A percentile compares a stretch with the other conserved stretches of the same genome.
These are phyloP conservation scores for Trichosurus vulpecula DNA, from an alignment of 2,797 vertebrate species.

Conservation along the genomic window DNA sequence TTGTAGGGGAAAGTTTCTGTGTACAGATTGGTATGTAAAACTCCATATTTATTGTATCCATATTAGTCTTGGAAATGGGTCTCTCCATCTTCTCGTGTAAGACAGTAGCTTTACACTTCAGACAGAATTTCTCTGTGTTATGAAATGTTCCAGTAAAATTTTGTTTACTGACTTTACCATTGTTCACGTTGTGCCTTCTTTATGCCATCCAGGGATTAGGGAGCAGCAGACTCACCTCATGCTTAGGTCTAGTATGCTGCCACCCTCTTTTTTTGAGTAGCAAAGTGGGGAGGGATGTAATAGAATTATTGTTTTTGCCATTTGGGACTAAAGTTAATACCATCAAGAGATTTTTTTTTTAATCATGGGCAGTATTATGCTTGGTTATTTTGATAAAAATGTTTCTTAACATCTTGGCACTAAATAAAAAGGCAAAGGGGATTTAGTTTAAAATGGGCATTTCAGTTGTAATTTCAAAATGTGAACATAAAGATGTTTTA, in stretches of 20 bases:
- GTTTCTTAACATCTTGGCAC: background rate
- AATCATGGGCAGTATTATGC: background rate
- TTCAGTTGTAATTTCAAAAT: background rate
- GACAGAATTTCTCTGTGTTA: constrained; percentile 94
- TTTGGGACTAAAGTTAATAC: background rate
- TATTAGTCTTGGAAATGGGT: constrained; percentile 95
- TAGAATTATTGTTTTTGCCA: background rate
- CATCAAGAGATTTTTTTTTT: background rate
- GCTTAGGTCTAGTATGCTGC: background rate
- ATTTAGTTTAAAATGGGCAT: background rate
- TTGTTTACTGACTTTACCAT: constrained; percentile 94
- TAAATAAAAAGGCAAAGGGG: constrained; percentile 39
- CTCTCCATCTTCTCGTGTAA: constrained; percentile 92
- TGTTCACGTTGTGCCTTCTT: constrained; percentile 81
- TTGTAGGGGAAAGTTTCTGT: constrained; percentile 94
- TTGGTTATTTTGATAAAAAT: background rate
- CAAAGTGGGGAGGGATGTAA: background rate
- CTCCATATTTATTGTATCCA: constrained; percentile 99
- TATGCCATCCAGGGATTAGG: constrained; percentile 26
- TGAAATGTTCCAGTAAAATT: constrained; percentile 97
- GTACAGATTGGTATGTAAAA: constrained; percentile 98
- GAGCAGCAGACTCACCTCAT: background rate
- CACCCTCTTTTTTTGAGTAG: background rate
- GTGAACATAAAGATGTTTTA: background rate
- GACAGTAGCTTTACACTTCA: constrained; percentile 96